These are phyloP conservation scores for Neoitamus cyanurus DNA, from an alignment of 2,888 invertebrate species.

Conservation along the genomic window DNA sequence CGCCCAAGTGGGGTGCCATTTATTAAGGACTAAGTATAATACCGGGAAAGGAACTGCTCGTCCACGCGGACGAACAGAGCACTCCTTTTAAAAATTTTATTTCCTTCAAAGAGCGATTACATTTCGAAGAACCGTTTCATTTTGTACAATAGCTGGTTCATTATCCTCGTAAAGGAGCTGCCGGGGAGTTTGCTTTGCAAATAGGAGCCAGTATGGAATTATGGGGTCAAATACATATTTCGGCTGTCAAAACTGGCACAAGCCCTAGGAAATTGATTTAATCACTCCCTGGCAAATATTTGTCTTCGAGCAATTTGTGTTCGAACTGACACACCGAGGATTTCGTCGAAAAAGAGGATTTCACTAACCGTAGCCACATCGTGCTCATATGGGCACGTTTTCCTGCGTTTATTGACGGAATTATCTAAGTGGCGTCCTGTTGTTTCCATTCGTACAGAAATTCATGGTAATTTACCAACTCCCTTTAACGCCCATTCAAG, in stretches of 20 bases:
- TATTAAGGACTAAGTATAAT: slow-evolving; percentile 41
- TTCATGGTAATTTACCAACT: background rate
- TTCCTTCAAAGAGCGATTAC: slow-evolving; percentile 18
- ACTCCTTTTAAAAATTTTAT: slow-evolving; percentile 17
- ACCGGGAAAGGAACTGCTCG: background rate
- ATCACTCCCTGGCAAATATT: slow-evolving; percentile 27
- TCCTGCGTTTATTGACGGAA: background rate
- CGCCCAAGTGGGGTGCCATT: slow-evolving; percentile 33
- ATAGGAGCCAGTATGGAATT: slow-evolving; percentile 8
- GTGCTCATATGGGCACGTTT: slow-evolving; percentile 21
- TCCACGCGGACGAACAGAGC: background rate
- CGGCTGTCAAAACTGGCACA: background rate
- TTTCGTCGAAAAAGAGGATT: slow-evolving; percentile 33
- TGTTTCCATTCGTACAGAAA: background rate
- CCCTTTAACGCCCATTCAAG: background rate
- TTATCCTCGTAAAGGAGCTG: slow-evolving; percentile 19
- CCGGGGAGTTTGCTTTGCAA: background rate
- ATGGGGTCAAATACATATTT: slow-evolving; percentile 2
- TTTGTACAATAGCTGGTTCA: slow-evolving; percentile 31
- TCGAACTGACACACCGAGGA: slow-evolving; percentile 31
- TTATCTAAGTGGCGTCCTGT: background rate
- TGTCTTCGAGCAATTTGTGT: slow-evolving; percentile 44
- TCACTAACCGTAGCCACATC: slow-evolving; percentile 11
- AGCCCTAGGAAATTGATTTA: slow-evolving; percentile 36
- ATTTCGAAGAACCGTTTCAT: slow-evolving; percentile 14